These are phyloP conservation scores for Myathropa florea DNA, from an alignment of 2,888 invertebrate genomes.

Conservation along the genomic window DNA sequence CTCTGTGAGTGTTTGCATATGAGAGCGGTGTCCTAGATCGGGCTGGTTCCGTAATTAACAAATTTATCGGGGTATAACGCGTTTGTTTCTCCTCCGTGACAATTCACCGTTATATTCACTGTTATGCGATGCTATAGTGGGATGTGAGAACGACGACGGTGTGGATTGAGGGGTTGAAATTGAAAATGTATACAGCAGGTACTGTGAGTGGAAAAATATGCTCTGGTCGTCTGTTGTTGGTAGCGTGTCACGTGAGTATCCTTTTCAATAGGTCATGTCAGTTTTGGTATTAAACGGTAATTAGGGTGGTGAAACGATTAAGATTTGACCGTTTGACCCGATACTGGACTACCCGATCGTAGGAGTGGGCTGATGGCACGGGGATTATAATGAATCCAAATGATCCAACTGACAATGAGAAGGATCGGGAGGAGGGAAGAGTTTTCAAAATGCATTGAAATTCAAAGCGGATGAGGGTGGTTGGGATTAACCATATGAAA, in stretches of 20 bases:
- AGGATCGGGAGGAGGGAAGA: neutral
- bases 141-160: neutral
- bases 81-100: slow-evolving; percentile 3
- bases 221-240: neutral
- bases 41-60: slow-evolving; percentile 53
- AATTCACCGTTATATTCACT: slow-evolving; percentile 3
- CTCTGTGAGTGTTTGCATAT: neutral
- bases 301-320: slow-evolving; percentile 8
- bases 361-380: neutral
- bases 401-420: neutral
- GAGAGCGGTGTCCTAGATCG: neutral
- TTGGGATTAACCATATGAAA: neutral
- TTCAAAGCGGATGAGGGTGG: neutral
- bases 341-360: neutral
- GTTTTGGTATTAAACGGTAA: slow-evolving; percentile 13
- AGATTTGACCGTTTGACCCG: neutral
- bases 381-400: neutral
- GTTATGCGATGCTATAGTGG: neutral
- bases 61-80: slow-evolving; percentile 27
- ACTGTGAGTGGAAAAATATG: neutral
- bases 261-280: slow-evolving; percentile 11
- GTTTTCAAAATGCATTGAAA: neutral
- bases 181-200: slow-evolving; percentile 46
- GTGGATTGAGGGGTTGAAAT: slow-evolving; percentile 11
- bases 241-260: neutral